These are phyloP conservation scores for Cheilosia impressa DNA, from an alignment of 2,888 invertebrate genomes.

Conservation along the genomic window DNA sequence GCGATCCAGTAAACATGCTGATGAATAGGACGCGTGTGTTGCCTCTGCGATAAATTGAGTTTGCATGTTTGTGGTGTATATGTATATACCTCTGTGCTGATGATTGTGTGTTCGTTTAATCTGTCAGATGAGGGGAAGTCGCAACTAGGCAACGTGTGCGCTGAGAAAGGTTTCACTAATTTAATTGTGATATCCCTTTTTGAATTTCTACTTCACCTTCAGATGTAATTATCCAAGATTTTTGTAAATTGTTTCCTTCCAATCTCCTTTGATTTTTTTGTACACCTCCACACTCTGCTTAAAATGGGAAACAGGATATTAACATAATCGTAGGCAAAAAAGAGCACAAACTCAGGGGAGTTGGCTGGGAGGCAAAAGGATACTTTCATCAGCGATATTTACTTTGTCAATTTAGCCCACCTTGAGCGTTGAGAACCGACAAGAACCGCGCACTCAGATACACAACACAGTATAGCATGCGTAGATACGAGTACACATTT, in stretches of 20 bases:
- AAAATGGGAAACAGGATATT: slow-evolving; percentile 13
- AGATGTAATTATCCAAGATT: slow-evolving; percentile 26
- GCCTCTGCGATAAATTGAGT: neutral
- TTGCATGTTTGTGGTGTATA: too few relatives aligned
- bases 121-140: neutral
- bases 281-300: too few relatives aligned
- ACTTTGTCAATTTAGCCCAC: slow-evolving; percentile 31
- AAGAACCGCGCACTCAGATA: neutral
- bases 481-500: neutral
- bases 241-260: neutral
- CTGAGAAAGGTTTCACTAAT: neutral
- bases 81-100: too few relatives aligned
- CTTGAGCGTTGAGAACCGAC: slow-evolving; percentile 7
- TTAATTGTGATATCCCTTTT: neutral
- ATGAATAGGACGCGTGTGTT: neutral
- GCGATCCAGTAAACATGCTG: neutral
- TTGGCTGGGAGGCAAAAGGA: neutral
- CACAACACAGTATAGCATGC: neutral
- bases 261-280: neutral
- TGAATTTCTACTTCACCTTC: neutral
- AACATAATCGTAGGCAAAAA: slow-evolving; percentile 26
- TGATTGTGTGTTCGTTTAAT: neutral
- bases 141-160: neutral
- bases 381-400: slow-evolving; percentile 4
- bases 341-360: neutral